Evolutionary conservation across 1,140 invertebrate species (phyloP), one percentile per base, ranked within the genome.

Genomic region (Eupeodes corollae): DNA sequence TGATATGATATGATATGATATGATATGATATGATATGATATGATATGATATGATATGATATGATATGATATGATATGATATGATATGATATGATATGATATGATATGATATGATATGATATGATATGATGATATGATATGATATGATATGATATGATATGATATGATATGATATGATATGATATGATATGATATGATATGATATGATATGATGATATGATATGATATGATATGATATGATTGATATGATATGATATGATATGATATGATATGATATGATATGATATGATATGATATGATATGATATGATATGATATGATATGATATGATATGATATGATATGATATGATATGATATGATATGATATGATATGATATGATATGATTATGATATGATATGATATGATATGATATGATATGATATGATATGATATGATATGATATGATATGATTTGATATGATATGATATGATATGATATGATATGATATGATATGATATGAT

Each of bases 61-160:
- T n/a, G n/a, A n/a, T n/a, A n/a, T n/a, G n/a, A n/a, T n/a, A n/a
- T n/a, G n/a, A n/a, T n/a, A n/a, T n/a, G n/a, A 44, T 44, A 51
- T 51, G 46, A 44, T 44, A 44, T 44, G 42, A 44, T 44, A 34
- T 38, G 33, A 34, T 34, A 34, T 34, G n/a, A 10, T 10, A 10
- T 34, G n/a, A n/a, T n/a, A 10, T 10, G 9, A 34, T 34, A 34
- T 34, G 33, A 34, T 34, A 34, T 34, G 33, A 51, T 51, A 51
- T 16, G 48, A 51, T 46, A 51, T 3, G 35, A 51, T 51, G 33
- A 52, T 49, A 21, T 19, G 44, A 31, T 49, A n/a, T n/a, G n/a
- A n/a, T n/a, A n/a, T n/a, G 49, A 51, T 51, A 51, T 49, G 49
- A 51, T 51, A 43, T 49, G 49, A 51, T 51, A 50, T 48, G 47